Conservation (phyloP, 2,113 vertebrate genomes). For the Hyperoodon ampullatus region DNA sequence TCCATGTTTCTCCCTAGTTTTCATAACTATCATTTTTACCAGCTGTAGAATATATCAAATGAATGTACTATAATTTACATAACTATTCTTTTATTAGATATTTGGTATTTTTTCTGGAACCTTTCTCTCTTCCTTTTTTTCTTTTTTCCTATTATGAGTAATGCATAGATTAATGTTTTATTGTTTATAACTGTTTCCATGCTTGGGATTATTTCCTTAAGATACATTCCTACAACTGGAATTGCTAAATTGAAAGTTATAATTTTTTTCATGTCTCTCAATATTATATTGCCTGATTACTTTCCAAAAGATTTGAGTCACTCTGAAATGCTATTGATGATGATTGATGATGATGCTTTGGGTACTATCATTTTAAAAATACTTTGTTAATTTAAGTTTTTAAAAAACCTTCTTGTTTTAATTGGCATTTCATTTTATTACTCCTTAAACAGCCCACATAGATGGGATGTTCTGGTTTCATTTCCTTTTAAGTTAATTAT, state of each 20-base stretch:
- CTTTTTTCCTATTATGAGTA: background rate
- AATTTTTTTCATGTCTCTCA: background rate
- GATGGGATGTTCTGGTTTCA: constrained; percentile 7
- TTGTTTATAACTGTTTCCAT: constrained; percentile 29
- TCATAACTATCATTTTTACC: constrained; percentile 33
- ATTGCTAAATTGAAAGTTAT: constrained; percentile 35
- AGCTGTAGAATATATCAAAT: constrained; percentile 17
- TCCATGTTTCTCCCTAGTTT: constrained; percentile 21
- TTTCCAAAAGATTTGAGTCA: constrained; percentile 47
- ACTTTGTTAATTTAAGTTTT: constrained; percentile 15
- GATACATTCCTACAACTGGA: background rate
- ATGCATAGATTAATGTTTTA: constrained; percentile 16
- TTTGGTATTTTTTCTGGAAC: background rate
- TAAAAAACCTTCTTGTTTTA: background rate
- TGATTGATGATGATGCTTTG: background rate
- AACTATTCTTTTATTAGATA: constrained; percentile 39
- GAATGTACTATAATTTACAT: background rate
- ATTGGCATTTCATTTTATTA: constrained; percentile 47
- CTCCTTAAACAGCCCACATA: constrained; percentile 22
- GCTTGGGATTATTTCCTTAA: constrained; percentile 17
- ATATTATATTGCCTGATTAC: background rate
- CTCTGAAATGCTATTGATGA: constrained; percentile 22
- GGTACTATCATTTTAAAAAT: background rate
- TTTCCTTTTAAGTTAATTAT: constrained; percentile 29
- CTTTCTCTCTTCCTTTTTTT: background rate